phyloP scores from a whole-genome alignment of 2,888 invertebrate genomes.

The Drosophila monieri region DNA sequence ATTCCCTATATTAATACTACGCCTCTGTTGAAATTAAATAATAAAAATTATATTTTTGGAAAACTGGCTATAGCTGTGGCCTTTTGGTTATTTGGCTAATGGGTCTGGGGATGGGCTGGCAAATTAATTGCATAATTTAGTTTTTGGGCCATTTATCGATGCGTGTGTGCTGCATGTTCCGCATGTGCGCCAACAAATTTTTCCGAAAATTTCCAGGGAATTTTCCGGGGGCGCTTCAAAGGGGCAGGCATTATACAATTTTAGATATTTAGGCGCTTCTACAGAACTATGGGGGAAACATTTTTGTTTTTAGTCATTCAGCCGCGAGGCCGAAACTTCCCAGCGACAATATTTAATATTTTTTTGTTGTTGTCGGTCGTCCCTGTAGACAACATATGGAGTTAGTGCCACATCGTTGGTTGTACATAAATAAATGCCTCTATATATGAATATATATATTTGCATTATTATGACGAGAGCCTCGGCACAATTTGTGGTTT shows the following conservation, averaged over 20 bases:
- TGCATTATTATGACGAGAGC: slow-evolving; percentile 40
- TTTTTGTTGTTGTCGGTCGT: slow-evolving; percentile 11
- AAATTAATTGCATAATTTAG: slow-evolving; percentile 56
- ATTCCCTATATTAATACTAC: neutral
- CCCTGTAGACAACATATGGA: slow-evolving; percentile 49
- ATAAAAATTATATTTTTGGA: slow-evolving; percentile 17
- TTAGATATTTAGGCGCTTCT: neutral
- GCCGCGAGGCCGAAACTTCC: slow-evolving; percentile 13
- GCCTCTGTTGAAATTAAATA: slow-evolving; percentile 16
- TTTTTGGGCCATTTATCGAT: slow-evolving; percentile 40
- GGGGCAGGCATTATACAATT: neutral
- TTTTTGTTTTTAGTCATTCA: slow-evolving; percentile 39
- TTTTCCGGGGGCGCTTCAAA: slow-evolving; percentile 1
- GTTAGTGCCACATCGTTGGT: slow-evolving; percentile 49
- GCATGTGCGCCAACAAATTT: slow-evolving; percentile 51
- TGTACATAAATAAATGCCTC: slow-evolving; percentile 14
- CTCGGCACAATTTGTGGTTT: slow-evolving; percentile 44
- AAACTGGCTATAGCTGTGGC: slow-evolving; percentile 12
- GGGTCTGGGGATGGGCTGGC: slow-evolving; percentile 29
- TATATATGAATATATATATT: neutral
- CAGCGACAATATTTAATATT: slow-evolving; percentile 37
- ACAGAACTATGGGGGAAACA: slow-evolving; percentile 7
- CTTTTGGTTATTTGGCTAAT: slow-evolving; percentile 28
- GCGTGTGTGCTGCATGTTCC: slow-evolving; percentile 36
- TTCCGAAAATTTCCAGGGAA: slow-evolving; percentile 12